A percentile compares a stretch with the other conserved stretches of the same genome.
phyloP scores from a whole-genome alignment of 2,113 vertebrate species.

The Hemichromis elongatus region DNA sequence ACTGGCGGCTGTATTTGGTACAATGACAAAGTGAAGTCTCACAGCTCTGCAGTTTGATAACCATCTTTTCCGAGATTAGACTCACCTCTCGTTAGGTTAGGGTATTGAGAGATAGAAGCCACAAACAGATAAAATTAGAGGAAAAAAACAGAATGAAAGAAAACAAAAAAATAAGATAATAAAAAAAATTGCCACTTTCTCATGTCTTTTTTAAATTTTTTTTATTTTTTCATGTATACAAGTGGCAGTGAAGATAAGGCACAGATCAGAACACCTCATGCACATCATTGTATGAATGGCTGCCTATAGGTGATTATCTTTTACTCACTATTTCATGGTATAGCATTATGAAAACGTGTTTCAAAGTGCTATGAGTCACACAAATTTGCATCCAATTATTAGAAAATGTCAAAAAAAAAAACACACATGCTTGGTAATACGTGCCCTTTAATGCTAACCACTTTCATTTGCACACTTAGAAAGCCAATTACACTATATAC shows the following conservation, averaged over 20 bases:
- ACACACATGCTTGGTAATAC: not conserved
- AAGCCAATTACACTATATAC: not conserved
- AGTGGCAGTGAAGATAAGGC: not conserved
- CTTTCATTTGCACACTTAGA: not conserved
- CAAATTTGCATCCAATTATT: not conserved
- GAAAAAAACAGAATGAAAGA: not conserved
- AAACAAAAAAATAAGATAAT: not conserved
- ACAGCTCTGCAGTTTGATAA: constrained; percentile 20
- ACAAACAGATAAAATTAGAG: not conserved
- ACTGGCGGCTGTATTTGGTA: not conserved
- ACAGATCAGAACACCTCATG: not conserved
- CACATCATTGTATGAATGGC: not conserved
- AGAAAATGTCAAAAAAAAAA: not conserved
- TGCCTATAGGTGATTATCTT: not conserved
- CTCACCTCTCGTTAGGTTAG: constrained; percentile 3
- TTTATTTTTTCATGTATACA: not conserved
- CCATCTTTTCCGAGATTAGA: constrained; percentile 27
- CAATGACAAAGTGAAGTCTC: constrained; percentile 8
- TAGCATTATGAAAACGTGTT: not conserved
- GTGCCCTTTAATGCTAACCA: not conserved
- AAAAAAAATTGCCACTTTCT: not conserved
- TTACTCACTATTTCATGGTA: not conserved
- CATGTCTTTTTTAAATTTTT: not conserved
- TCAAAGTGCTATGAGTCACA: not conserved
- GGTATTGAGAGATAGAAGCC: constrained; percentile 22